Evolutionary conservation across 2,113 vertebrate species (phyloP).

Genomic region (Acinonyx jubatus): DNA sequence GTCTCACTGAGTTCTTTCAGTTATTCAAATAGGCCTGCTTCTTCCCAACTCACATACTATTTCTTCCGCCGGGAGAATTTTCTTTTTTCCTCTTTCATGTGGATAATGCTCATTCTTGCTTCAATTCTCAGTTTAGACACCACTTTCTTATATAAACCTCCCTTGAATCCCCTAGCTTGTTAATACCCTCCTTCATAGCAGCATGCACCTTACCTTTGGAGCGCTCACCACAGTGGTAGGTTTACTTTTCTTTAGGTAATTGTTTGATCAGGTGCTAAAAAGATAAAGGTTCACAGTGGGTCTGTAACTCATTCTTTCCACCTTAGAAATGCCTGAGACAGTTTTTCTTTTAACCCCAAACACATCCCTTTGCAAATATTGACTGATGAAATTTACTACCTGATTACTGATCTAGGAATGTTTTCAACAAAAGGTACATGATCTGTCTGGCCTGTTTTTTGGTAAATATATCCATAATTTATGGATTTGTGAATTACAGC

Average conservation of each 20-base stretch:
- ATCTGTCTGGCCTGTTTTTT: neutral
- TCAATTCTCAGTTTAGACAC: neutral
- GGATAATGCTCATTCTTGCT: neutral
- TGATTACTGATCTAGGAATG: neutral
- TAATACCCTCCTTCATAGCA: neutral
- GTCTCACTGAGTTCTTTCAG: neutral
- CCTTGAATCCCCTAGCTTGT: neutral
- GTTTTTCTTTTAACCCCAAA: neutral
- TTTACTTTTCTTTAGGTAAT: neutral
- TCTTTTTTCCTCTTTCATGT: neutral
- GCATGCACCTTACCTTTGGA: neutral
- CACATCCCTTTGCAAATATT: constrained; percentile 4
- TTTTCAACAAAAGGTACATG: neutral
- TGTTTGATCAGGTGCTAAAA: neutral
- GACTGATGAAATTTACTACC: neutral
- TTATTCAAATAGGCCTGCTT: neutral
- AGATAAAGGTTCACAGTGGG: neutral
- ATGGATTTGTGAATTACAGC: constrained; percentile 18
- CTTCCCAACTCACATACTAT: neutral
- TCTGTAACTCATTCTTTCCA: neutral
- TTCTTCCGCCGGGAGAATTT: neutral
- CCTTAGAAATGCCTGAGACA: neutral
- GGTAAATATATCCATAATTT: neutral
- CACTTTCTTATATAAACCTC: neutral
- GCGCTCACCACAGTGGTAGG: neutral